Evolutionary conservation across 1,140 invertebrate genomes (phyloP), one percentile per base, ranked within the genome.

Genomic region (Stegodyphus dumicola): DNA sequence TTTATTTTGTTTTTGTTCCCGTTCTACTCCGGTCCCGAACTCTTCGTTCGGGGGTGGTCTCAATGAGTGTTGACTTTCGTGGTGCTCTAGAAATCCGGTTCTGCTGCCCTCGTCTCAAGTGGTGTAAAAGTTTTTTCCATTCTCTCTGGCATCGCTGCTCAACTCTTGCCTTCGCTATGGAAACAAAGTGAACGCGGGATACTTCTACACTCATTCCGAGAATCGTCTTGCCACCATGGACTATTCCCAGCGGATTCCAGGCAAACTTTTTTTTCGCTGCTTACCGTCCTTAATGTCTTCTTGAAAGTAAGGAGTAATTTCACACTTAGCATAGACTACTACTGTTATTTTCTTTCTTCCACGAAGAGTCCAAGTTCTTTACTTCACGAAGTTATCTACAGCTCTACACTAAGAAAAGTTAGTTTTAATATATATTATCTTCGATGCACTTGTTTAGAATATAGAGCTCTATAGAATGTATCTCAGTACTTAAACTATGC

Each of bases 241-340:
- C 17, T 69, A 18, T 17, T 52, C 5, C n/a, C 80, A 65, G 65
- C 77, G 65, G 74, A 85, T 77, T 77, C 52, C 52, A 69, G 48
- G 64, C 53, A 85, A 56, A 85, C 73, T 76, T 67, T 76, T 18
- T 85, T 77, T 33, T 33, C 51, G 54, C 60, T 49, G 15, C 49
- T 48, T 67, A 33, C 81, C 81, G 81, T 85, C 81, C 81, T 60
- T 10, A 52, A 51, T 75, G 18, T 51, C n/a, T 56, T 83, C 80
- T 75, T 15, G 60, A 79, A 79, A 83, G 70, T 69, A 71, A 48
- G 77, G 64, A 66, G 64, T 51, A 75, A 83, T 83, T 56, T 83
- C 71, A 75, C 33, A 52, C 64, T 75, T 83, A 83, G 80, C 60
- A 75, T 83, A 66, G 18, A 65, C 17, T 65, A 15, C 17, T 65